Percentiles rank a stretch among this genome's conserved stretches.
Conservation (phyloP, 2,888 invertebrate species). For the Cetonia aurata region DNA sequence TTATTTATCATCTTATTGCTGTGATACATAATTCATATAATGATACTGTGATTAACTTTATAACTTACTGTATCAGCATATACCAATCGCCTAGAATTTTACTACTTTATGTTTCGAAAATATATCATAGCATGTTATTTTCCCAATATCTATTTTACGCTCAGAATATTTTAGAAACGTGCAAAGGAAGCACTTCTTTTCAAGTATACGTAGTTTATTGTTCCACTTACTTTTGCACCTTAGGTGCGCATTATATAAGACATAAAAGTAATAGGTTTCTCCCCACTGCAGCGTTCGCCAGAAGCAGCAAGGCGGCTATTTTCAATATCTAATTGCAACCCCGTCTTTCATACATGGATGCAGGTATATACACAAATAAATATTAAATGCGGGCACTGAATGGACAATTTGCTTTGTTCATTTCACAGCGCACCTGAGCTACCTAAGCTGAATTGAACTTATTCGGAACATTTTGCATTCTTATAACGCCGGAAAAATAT, state of each 20-base stretch:
- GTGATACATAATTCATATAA: too few relatives aligned
- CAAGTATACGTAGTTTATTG: slow-evolving; percentile 21
- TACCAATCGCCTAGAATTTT: too few relatives aligned
- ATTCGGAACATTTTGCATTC: slow-evolving; percentile 4
- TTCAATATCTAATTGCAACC: slow-evolving; percentile 1
- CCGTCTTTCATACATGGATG: slow-evolving; percentile 22
- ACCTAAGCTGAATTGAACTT: not conserved
- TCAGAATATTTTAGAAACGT: slow-evolving; percentile 11
- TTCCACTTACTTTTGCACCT: slow-evolving; percentile 27
- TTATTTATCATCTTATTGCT: too few relatives aligned
- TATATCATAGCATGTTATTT: slow-evolving; percentile 23
- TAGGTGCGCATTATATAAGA: slow-evolving; percentile 10
- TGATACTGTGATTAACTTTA: too few relatives aligned
- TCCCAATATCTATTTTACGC: slow-evolving; percentile 22
- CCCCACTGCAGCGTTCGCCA: not conserved
- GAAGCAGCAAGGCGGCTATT: slow-evolving; percentile 7
- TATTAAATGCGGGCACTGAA: slow-evolving; percentile 2
- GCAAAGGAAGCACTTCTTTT: slow-evolving; percentile 16
- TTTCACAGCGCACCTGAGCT: slow-evolving; percentile 13
- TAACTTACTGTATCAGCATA: too few relatives aligned
- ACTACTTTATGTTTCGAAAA: not conserved
- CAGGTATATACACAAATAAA: slow-evolving; percentile 6
- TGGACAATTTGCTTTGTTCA: slow-evolving; percentile 1
- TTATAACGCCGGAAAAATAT: slow-evolving; percentile 22
- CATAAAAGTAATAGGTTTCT: slow-evolving; percentile 7